Base-by-base conservation (phyloP, 2,113 vertebrate species). In the Phalacrocorax carbo region DNA sequence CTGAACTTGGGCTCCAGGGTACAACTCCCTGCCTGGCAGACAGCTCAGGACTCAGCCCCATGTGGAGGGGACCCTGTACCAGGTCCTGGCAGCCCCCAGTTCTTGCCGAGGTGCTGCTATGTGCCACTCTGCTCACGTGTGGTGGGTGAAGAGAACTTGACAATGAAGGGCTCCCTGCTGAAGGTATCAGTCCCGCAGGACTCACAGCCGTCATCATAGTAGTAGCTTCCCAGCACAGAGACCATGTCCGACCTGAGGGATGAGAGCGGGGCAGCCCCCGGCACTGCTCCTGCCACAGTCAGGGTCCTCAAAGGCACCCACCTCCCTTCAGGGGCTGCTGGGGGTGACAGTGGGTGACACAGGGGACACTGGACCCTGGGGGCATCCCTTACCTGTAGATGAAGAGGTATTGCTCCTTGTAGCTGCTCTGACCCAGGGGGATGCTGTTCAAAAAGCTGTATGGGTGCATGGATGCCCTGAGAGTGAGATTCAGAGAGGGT, bases 321-420 rank as follows among this genome's bases (percentile, higher is more conserved):
- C 26, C 2, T 1, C 20, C 25, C 49, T 72, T 22, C 4, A 6
- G 71, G 40, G 29, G 15, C 11, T 13, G 12, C 55, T 19, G 27
- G 14, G n/a, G 52, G 44, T n/a, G 36, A 51, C 30, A 71, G 42
- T 2, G 1, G 68, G 25, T 68, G 61, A 32, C 3, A 6, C 0
- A 0, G 25, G 40, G n/a, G 23, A 55, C 2, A 0, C 51, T 1
- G 0, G 36, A 14, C 15, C 27, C 23, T 75, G 29, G 55, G 0
- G 2, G 20, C 51, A 32, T 12, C 20, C 30, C 36, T 90, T 95
- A 99, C 99, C 99, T 99, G 97, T 99, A 99, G 58, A 99, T 38
- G 66, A 98, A 99, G 82, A 99, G 98, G 65, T 99, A 99, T 95
- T 98, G 98, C 95, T 99, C 99, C 91, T 98, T 99, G 83, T 99